Conservation (phyloP, 2,797 vertebrate genomes). For the Echeneis naucrates region DNA sequence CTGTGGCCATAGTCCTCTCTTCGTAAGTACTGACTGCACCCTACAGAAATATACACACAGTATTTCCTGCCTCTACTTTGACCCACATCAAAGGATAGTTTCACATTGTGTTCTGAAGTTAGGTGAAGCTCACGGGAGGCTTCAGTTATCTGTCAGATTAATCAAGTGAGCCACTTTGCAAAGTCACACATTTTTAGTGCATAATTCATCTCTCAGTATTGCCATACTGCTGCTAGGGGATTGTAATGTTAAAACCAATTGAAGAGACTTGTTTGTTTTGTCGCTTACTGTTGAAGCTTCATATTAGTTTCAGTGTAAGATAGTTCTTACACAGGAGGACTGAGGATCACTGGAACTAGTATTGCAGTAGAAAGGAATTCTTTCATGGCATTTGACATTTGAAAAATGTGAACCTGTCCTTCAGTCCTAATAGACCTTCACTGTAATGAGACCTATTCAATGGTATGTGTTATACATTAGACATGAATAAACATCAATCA, state of each 20-base stretch:
- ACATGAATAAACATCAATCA: slow-evolving; percentile 36
- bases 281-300: not conserved
- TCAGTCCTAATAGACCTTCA: not conserved
- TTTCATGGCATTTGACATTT: not conserved
- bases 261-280: not conserved
- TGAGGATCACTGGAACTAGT: not conserved
- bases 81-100: not conserved
- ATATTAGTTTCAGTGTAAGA: not conserved
- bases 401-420: not conserved
- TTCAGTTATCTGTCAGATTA: not conserved
- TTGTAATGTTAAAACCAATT: not conserved
- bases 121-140: not conserved
- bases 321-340: not conserved
- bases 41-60: slow-evolving; percentile 3
- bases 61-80: not conserved
- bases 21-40: slow-evolving; percentile 87
- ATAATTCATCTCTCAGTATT: too few species aligned
- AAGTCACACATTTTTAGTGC: too few species aligned
- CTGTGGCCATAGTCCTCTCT: slow-evolving; percentile 97
- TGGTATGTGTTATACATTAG: slow-evolving; percentile 38
- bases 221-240: not conserved
- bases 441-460: slow-evolving; percentile 1
- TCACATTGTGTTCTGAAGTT: not conserved
- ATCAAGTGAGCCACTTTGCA: too few species aligned
- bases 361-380: not conserved